A percentile compares a stretch with the other conserved stretches of the same genome.
phyloP scores from a whole-genome alignment of 2,888 invertebrate genomes.

The Agapetus fuscipes region DNA sequence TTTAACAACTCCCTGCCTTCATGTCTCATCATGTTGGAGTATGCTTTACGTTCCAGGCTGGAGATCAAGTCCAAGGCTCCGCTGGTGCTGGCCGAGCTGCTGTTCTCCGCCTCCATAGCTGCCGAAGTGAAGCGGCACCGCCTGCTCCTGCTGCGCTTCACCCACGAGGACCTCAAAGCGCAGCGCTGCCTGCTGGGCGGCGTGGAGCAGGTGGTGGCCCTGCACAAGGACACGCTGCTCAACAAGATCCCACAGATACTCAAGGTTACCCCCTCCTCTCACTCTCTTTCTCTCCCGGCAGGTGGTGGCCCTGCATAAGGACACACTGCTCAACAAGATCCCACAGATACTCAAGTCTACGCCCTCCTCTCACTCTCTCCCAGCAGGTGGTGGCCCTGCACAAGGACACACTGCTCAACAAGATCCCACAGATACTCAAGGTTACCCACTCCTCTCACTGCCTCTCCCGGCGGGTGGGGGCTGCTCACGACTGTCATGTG shows the following conservation, averaged over 20 bases:
- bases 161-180: constrained; percentile 70
- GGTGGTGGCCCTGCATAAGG: constrained; percentile 72
- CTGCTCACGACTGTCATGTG: too few species aligned
- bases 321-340: constrained; percentile 76
- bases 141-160: constrained; percentile 69
- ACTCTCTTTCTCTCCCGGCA: too few species aligned
- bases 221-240: constrained; percentile 70
- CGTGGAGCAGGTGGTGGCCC: constrained; percentile 83
- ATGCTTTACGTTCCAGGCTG: constrained; percentile 35
- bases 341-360: constrained; percentile 83
- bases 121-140: constrained; percentile 70
- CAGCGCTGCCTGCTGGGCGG: constrained; percentile 91
- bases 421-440: constrained; percentile 83
- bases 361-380: constrained; percentile 88
- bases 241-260: constrained; percentile 81
- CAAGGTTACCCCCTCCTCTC: constrained; percentile 60
- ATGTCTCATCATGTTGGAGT: too few species aligned
- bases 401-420: constrained; percentile 68
- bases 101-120: constrained; percentile 60
- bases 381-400: constrained; percentile 85
- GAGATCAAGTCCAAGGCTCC: constrained; percentile 93
- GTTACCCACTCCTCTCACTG: too few species aligned
- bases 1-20: too few species aligned
- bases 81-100: constrained; percentile 84
- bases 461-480: too few species aligned